Conservation (phyloP, 2,797 vertebrate genomes). For the Sylvia borin region DNA sequence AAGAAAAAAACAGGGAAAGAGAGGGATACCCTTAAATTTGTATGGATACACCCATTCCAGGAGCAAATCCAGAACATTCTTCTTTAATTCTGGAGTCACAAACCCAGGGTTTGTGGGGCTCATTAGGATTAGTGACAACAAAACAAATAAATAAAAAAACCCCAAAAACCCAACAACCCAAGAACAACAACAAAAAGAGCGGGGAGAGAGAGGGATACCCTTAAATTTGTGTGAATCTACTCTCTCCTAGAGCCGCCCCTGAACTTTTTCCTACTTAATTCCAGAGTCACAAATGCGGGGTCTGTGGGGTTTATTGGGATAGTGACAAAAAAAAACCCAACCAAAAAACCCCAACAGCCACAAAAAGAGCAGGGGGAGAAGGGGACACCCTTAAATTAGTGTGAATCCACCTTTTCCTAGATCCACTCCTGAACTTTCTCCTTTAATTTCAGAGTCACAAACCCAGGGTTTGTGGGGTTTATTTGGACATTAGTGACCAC, state of each 20-base stretch:
- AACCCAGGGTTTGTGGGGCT: too few relatives aligned
- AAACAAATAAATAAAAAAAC: too few relatives aligned
- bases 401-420: background rate
- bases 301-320: background rate
- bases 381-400: background rate
- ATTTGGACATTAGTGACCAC: background rate
- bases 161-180: too few relatives aligned
- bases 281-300: background rate
- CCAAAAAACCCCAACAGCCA: background rate
- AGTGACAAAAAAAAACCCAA: background rate
- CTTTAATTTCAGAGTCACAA: constrained; percentile 44
- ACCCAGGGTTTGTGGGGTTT: background rate
- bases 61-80: too few relatives aligned
- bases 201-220: background rate
- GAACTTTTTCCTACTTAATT: constrained; percentile 67
- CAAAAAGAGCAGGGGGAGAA: fast-evolving
- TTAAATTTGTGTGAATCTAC: background rate
- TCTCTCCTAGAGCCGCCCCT: constrained; percentile 29
- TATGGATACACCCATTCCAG: too few relatives aligned
- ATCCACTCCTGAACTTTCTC: constrained; percentile 51
- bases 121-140: too few relatives aligned
- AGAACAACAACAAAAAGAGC: background rate
- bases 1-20: too few relatives aligned
- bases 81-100: too few relatives aligned
- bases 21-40: too few relatives aligned